Evolutionary conservation across 1,140 invertebrate genomes (phyloP), one percentile per base, ranked within the genome.

Genomic region (Bradynema listronoti): DNA sequence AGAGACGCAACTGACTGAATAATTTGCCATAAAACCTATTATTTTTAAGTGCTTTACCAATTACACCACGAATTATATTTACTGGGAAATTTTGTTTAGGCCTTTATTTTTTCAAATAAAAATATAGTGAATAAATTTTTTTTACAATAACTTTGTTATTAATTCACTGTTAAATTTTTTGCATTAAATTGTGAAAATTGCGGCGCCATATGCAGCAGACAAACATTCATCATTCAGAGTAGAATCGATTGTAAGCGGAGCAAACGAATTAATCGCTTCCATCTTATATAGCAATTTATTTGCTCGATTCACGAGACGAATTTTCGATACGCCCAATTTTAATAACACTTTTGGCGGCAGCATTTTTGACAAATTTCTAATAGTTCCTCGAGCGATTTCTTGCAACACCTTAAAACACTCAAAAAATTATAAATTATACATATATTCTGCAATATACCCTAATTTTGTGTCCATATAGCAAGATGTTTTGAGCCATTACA

Each of bases 171-270:
- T n/a, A n/a, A n/a, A n/a, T n/a, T n/a, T n/a, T n/a, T n/a, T 11
- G 36, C 36, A 39, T 19, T 39, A 39, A 39, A 39, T 39, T 39
- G 19, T 39, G 11, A 39, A 39, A 39, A 39, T 51, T 5, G 54
- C 58, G 24, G 58, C 62, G 9, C 58, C 58, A 16, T 64, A 61
- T 9, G 58, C 58, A n/a, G 58, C 58, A 27, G 63, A 66, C 22
- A 61, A 41, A n/a, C 34, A 1, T 9, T 27, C 14, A 14, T 34
- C 9, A 2, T 58, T 42, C 22, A 19, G 58, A 16, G 36, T 14
- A 6, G 64, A 19, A 16, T 63, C 47, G 27, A 43, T 3, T 19
- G 29, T 27, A 2, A 11, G 11, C n/a, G 58, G 59, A 16, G 36
- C 62, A 5, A 29, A 41, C 16, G 24, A n/a, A 7, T 45, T 43